Conservation (phyloP, 2,113 vertebrate species). For the Capreolus pygargus region DNA sequence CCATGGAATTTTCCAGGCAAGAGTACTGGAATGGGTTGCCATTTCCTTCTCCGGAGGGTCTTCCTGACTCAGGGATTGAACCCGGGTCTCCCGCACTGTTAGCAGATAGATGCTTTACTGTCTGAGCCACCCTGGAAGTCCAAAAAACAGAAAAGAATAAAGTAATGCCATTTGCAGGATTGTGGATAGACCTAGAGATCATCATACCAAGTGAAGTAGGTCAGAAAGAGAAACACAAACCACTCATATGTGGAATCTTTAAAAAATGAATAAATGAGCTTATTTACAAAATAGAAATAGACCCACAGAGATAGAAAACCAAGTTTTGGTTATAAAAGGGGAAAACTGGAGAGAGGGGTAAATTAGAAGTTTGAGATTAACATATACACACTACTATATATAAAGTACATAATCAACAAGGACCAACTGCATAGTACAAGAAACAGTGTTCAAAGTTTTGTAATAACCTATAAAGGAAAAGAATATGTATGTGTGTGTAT, state of each 20-base stretch:
- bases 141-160: not conserved
- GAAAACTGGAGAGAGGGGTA: not conserved
- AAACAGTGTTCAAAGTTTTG: not conserved
- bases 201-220: not conserved
- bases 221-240: not conserved
- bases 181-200: not conserved
- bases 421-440: not conserved
- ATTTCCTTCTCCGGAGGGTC: not conserved
- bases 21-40: not conserved
- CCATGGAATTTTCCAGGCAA: not conserved
- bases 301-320: no score
- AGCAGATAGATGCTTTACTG: not conserved
- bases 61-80: accelerated
- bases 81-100: not conserved
- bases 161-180: not conserved
- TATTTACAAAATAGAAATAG: no score
- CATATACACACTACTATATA: not conserved
- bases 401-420: not conserved
- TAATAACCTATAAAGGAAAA: not conserved
- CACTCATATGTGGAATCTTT: not conserved
- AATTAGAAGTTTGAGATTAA: not conserved
- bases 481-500: not conserved
- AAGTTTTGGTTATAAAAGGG: not conserved
- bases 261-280: not conserved
- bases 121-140: not conserved